Evolutionary conservation across 2,113 vertebrate species (phyloP).

Genomic region (Baryphthengus martii): DNA sequence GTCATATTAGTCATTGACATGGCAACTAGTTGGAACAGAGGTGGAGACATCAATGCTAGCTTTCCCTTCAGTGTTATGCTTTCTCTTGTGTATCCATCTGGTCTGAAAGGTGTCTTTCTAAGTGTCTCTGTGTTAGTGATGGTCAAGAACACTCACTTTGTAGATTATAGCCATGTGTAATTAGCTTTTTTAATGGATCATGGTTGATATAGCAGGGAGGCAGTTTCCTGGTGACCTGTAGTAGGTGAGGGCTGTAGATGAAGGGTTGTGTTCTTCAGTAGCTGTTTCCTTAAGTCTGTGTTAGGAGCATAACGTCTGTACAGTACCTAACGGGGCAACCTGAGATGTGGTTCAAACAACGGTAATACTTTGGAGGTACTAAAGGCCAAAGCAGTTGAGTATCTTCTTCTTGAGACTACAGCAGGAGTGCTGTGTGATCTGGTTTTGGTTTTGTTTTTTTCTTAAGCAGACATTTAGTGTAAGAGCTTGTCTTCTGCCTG

Average conservation of each 20-base stretch:
- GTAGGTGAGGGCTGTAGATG: neutral
- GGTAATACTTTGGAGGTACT: neutral
- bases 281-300: fast-evolving
- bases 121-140: neutral
- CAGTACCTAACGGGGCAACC: neutral
- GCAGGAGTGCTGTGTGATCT: neutral
- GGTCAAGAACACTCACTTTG: neutral
- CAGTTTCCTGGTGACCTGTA: neutral
- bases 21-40: neutral
- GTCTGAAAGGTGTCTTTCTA: neutral
- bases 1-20: neutral
- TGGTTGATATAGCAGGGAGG: neutral
- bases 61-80: neutral
- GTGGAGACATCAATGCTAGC: neutral
- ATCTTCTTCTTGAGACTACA: neutral
- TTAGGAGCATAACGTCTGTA: neutral
- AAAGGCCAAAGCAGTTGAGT: neutral
- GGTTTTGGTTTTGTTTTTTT: neutral
- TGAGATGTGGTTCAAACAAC: neutral
- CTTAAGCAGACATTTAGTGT: neutral
- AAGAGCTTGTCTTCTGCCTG: neutral
- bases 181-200: neutral
- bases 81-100: neutral
- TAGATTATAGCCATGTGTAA: neutral
- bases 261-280: neutral